Base-by-base conservation (phyloP, 2,888 invertebrate genomes). In the Platypus cylindrus region DNA sequence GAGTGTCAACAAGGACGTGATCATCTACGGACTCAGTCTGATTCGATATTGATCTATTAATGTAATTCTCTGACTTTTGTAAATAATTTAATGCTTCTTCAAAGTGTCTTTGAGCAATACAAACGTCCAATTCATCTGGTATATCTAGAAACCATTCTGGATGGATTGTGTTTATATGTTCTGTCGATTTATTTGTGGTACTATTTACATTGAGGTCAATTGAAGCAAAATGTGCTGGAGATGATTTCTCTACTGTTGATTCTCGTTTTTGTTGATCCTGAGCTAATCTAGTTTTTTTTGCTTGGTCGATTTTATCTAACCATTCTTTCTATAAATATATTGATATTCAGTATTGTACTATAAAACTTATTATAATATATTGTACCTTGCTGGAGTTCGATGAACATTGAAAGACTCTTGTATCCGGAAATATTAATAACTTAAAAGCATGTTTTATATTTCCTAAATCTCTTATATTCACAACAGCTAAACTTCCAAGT, bases 81-180 rank as follows among this genome's bases (percentile, higher is more conserved):
- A 94, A 73, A 9, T 91, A 65, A 44, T 75, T 73, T 45, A 89
- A 80, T 1, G 93, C 91, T 54, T 86, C 87, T 59, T 93, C 89
- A 55, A 95, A 95, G 61, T 94, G 89, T 49, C 95, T 73, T 62
- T 95, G 91, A 1, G 94, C 95, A 45, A 95, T 85, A 49, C 82
- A 75, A 9, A 94, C 91, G 66, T 97, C 93, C 34, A 97, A 66
- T 60, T 95, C 94, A 59, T 95, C 95, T 1, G 87, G 80, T 3
- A 87, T 78, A 60, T 94, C 91, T 36, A 78, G 63, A 34, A 95
- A 62, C 94, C 94, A 95, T 53, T 89, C 87, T 0, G 90, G 86
- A 25, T 61, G 61, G 14, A 47, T 43, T 7, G 47, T 47, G n/a
- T 48, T 47, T 25, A 44, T 45, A 34, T 60, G 61, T 16, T 50